Percentiles rank a stretch among this genome's conserved stretches.
phyloP scores from a whole-genome alignment of 2,113 vertebrate genomes.

The Pundamilia nyererei region DNA sequence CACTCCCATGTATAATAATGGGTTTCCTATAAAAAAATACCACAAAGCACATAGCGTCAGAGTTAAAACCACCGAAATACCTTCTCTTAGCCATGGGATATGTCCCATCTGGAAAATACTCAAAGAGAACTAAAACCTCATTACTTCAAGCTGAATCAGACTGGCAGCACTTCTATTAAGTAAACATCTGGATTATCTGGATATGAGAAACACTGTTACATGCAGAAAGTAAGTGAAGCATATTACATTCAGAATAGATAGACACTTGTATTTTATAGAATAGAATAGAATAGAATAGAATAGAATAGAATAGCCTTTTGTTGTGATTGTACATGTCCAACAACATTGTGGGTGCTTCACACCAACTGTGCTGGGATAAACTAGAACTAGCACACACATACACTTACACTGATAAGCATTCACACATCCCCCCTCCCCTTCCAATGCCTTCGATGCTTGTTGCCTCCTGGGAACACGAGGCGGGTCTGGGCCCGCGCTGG shows the following conservation, averaged over 20 bases:
- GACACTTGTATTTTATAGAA: background rate
- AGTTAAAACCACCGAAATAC: background rate
- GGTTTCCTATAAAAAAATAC: background rate
- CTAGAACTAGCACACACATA: background rate
- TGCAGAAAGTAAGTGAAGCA: background rate
- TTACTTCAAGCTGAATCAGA: background rate
- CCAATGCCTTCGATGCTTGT: too few species aligned
- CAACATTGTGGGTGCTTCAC: background rate
- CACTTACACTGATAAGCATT: too few species aligned
- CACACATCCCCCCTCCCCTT: too few species aligned
- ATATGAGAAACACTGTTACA: background rate
- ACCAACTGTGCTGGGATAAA: background rate
- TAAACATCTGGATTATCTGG: background rate
- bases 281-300: background rate
- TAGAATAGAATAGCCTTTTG: background rate
- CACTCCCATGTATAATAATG: background rate
- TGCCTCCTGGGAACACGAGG: too few species aligned
- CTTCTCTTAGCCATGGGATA: background rate
- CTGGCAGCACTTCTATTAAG: background rate
- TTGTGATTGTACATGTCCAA: background rate
- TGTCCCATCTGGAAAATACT: background rate
- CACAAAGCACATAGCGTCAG: background rate
- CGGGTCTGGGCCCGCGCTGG: too few species aligned
- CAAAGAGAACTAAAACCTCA: background rate
- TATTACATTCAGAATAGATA: background rate